These are phyloP conservation scores for Thamnaconus septentrionalis DNA, from an alignment of 2,113 vertebrate species.

Conservation along the genomic window DNA sequence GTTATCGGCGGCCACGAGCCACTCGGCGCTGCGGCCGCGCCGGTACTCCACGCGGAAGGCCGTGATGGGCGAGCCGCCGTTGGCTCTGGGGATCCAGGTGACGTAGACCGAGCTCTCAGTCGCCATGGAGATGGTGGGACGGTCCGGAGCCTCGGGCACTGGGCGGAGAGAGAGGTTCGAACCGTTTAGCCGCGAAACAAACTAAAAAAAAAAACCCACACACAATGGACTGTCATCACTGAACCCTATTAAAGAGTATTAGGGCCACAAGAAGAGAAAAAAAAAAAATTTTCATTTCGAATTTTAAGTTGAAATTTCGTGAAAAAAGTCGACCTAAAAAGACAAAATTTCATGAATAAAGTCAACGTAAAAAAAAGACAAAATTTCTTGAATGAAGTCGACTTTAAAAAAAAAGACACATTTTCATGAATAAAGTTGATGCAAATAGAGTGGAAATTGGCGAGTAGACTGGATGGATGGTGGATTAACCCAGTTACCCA, in stretches of 20 bases:
- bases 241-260: background rate
- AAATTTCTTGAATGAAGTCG: too few species aligned
- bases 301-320: too few species aligned
- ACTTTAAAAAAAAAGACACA: conserved; percentile 10
- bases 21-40: conserved; percentile 80
- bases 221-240: conserved; percentile 1
- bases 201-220: background rate
- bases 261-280: too few species aligned
- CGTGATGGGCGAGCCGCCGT: conserved; percentile 94
- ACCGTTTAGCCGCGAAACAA: background rate
- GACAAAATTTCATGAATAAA: background rate
- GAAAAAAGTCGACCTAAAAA: too few species aligned
- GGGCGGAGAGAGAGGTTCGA: conserved; percentile 12
- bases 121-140: conserved; percentile 90
- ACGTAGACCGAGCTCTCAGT: conserved; percentile 94
- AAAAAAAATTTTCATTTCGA: too few species aligned
- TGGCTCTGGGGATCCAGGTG: conserved; percentile 95
- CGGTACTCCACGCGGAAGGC: conserved; percentile 95
- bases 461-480: too few species aligned
- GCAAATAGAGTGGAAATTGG: too few species aligned
- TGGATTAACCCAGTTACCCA: too few species aligned
- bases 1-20: conserved; percentile 87
- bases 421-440: too few species aligned
- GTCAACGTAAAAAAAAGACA: conserved; percentile 11
- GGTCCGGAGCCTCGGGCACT: conserved; percentile 95